phyloP scores from a whole-genome alignment of 2,113 vertebrate species.

The Aspidoscelis tigris region DNA sequence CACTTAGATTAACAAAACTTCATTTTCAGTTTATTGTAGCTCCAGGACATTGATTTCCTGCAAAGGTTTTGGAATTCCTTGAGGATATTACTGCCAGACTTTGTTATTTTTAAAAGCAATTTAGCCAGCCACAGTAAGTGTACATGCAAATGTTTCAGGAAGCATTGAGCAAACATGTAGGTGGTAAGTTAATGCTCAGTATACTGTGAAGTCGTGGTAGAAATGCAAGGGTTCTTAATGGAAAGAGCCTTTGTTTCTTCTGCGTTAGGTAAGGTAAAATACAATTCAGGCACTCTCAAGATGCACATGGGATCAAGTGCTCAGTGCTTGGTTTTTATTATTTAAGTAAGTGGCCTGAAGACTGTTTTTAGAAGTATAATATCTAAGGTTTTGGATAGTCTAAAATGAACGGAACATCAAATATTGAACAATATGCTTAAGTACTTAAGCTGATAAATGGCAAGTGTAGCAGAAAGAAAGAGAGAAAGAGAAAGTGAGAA shows the following conservation, averaged over 20 bases:
- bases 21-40: constrained; percentile 50
- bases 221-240: constrained; percentile 47
- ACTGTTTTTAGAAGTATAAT: constrained; percentile 64
- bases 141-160: constrained; percentile 51
- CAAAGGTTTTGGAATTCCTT: constrained; percentile 60
- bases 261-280: constrained; percentile 40
- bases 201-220: background rate
- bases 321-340: constrained; percentile 60
- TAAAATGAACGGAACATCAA: constrained; percentile 68
- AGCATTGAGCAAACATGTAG: constrained; percentile 41
- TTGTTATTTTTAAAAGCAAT: constrained; percentile 61
- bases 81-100: constrained; percentile 57
- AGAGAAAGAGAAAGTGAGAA: background rate
- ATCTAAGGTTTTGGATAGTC: constrained; percentile 37
- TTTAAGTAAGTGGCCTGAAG: constrained; percentile 59
- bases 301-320: constrained; percentile 29
- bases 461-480: constrained; percentile 15
- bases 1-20: constrained; percentile 44
- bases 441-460: constrained; percentile 54
- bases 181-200: constrained; percentile 17
- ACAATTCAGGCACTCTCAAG: background rate
- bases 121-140: constrained; percentile 38
- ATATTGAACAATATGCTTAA: constrained; percentile 63
- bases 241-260: constrained; percentile 37
- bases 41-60: constrained; percentile 44